Base-by-base conservation (phyloP, 2,888 invertebrate species). In the Epiblema foenella region DNA sequence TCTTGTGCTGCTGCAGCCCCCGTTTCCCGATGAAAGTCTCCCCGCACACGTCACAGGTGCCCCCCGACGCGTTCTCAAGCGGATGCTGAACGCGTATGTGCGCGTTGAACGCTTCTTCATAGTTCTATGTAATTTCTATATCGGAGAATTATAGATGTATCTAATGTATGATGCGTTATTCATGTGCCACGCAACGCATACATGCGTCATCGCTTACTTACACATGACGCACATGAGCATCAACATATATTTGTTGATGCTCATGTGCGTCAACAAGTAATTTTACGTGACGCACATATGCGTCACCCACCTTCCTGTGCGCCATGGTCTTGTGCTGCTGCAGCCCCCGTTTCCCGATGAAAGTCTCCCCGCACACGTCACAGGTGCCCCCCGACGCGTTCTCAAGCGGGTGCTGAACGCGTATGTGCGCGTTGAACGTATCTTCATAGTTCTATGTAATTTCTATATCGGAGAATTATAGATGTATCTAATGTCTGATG, bases 41-140 rank as follows among this genome's bases (percentile, higher is more conserved):
- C 0, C 72, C 72, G 52, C 72, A 72, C 24, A 46, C 68, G 24
- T 72, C 72, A 37, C 72, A 72, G 5, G 70, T 12, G 24, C 70
- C 70, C 12, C 70, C 20, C 46, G 70, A 66, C 54, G 68, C 69
- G 72, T 69, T 64, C 69, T 73, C 72, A 15, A 63, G 42, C 37
- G 72, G 72, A 33, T 73, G 72, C 42, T 65, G 69, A 17, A 73
- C 68, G 59, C 72, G 72, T 0, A 69, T 73, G 66, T 73, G 73
- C 66, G 73, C 67, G n/a, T n/a, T n/a, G n/a, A n/a, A n/a, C n/a
- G n/a, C n/a, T n/a, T n/a, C n/a, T n/a, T n/a, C n/a, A n/a, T n/a
- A n/a, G n/a, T n/a, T n/a, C n/a, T n/a, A n/a, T n/a, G n/a, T n/a
- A n/a, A n/a, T n/a, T n/a, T n/a, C n/a, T n/a, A n/a, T n/a, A n/a